phyloP scores from a whole-genome alignment of 2,888 invertebrate species.

The Nephrocerus scutellatus region DNA sequence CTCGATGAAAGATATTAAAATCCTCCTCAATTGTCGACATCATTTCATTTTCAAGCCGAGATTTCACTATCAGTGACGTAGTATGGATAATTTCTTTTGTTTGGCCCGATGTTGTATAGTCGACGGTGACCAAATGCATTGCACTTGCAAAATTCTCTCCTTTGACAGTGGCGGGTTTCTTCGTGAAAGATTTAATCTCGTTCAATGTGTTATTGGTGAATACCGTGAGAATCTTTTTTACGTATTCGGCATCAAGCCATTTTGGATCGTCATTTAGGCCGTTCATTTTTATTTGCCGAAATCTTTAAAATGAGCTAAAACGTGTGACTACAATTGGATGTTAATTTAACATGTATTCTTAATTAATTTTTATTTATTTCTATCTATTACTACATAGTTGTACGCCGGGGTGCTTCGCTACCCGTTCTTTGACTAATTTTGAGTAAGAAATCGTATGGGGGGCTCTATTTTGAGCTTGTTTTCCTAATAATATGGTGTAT shows the following conservation, averaged over 20 bases:
- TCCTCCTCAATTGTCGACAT: constrained; percentile 30
- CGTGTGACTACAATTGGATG: too few species aligned
- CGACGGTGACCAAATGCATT: constrained; percentile 27
- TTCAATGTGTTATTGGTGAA: constrained; percentile 20
- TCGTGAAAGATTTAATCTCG: constrained; percentile 23
- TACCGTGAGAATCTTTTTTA: constrained; percentile 27
- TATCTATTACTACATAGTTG: too few species aligned
- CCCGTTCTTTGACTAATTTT: too few species aligned
- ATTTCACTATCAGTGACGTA: constrained; percentile 30
- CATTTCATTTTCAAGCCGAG: constrained; percentile 27
- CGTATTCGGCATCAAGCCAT: constrained; percentile 27
- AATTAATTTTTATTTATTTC: too few species aligned
- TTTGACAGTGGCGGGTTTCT: constrained; percentile 29
- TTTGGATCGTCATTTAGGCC: constrained; percentile 14
- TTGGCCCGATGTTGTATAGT: constrained; percentile 19
- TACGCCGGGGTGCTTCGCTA: too few species aligned
- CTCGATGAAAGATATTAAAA: constrained; percentile 31
- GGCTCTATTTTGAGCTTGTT: too few species aligned
- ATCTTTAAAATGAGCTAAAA: not conserved
- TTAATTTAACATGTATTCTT: too few species aligned
- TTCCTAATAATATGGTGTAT: too few species aligned
- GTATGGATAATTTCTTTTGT: constrained; percentile 15
- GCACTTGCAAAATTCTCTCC: constrained; percentile 36
- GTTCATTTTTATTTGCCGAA: constrained; percentile 12
- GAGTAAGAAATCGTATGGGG: too few species aligned